Evolutionary conservation across 2,113 vertebrate species (phyloP), one percentile per base, ranked within the genome.

Genomic region (Corythornis vintsioides): DNA sequence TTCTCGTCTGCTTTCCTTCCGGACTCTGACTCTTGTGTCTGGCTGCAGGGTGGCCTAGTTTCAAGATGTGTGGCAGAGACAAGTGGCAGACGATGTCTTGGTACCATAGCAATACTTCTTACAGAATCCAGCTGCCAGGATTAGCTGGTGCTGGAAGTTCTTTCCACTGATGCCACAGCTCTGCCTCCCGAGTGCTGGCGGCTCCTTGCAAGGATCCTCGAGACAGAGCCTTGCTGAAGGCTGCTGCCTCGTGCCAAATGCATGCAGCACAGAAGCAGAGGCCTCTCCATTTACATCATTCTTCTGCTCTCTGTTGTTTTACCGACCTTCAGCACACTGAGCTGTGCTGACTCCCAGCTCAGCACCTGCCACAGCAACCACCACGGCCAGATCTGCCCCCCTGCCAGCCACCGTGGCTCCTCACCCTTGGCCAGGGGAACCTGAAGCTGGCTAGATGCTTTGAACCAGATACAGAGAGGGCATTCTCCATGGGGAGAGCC

Each of bases 11-110:
- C 57, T 78, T 78, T 60, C 31, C 7, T 83, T 66, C 64, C 0
- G 2, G 61, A 52, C 71, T 63, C 52, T 43, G 78, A 35, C 81
- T 90, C 52, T 16, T 47, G 45, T 0, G 13, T 67, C 78, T 93
- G 84, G 70, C 70, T 91, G 78, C 66, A 91, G 40, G 26, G 84
- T 85, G 87, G 81, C 94, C 91, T 92, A 45, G 40, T 91, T 94
- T 93, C 53, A 69, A 82, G 83, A 72, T 0, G 4, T 11, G 40
- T 38, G 77, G 63, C 6, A 5, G 67, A 48, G 65, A 64, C 50
- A 85, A 88, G 93, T 42, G 91, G 92, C 1, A 93, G 94, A 91
- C n/a, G 3, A 72, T 21, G 29, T 86, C 48, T 65, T 74, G 19
- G 53, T 93, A 71, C 77, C 66, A 45, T 21, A 87, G 94, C 71